Base-by-base conservation (phyloP, 2,888 invertebrate genomes). In the Ichneumoninae sp. region DNA sequence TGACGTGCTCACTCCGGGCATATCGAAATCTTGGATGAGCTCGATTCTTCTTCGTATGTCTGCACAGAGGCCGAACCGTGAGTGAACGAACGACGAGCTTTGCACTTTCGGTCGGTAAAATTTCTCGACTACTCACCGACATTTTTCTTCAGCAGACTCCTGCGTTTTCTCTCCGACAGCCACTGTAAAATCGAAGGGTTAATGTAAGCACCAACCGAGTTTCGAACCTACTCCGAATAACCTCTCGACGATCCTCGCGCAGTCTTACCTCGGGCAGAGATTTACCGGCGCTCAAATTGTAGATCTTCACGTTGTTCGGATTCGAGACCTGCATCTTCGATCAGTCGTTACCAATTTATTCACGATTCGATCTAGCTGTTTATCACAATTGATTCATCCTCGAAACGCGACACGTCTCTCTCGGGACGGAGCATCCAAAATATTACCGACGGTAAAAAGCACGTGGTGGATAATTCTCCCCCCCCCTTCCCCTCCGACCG, bases 11-110 rank as follows among this genome's bases (percentile, higher is more conserved):
- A 99, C 96, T 70, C 97, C 98, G 36, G 99, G 99, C 99, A 99
- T 99, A 89, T 99, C 98, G 95, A 99, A 99, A 92, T 99, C 99
- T 94, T 99, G 99, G 88, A 99, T 98, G 60, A 99, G 96, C 94
- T 99, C 98, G 89, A 99, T 98, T 91, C 98, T 95, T 88, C 97
- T 95, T 88, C 98, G 95, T 69, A 99, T 95, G 92, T 98, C 99
- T 95, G 87, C 0, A 40, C 85, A 78, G 85, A 66, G 78, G 1
- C 65, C 40, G 60, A 69, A 66, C 26, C 1, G 69, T 52, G 54
- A 69, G 19, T 60, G 50, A 10, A 40, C 52, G 26, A 50, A 75
- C 47, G 13, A 68, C 7, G 60, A 63, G 10, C n/a, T 47, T 52
- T 52, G 30, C 13, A 8, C 40, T 7, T 16, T 47, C 52, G 7